These are phyloP conservation scores for Ctenochaetus hawaiiensis DNA, from an alignment of 2,797 vertebrate genomes.

Conservation along the genomic window DNA sequence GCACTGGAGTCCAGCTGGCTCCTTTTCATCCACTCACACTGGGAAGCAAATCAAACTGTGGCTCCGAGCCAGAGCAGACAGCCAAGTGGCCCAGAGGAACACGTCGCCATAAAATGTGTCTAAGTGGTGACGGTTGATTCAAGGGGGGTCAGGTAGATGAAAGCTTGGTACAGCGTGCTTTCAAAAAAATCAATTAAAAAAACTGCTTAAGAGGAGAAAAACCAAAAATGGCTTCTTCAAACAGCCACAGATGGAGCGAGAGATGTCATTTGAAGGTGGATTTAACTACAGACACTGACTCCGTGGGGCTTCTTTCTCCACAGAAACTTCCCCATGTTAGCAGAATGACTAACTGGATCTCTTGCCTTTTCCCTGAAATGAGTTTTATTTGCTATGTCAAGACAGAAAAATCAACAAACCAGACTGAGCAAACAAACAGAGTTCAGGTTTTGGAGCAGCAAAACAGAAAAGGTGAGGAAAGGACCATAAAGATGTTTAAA, in stretches of 20 bases:
- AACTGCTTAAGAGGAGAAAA: conserved; percentile 18
- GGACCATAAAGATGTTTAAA: not conserved
- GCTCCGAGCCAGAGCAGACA: conserved; percentile 9
- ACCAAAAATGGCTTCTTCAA: not conserved
- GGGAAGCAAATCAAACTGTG: conserved; percentile 32
- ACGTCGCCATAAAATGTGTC: not conserved
- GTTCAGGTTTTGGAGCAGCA: not conserved
- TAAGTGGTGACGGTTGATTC: not conserved
- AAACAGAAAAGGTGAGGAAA: not conserved
- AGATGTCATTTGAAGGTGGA: not conserved
- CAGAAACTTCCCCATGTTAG: not conserved
- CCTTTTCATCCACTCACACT: conserved; percentile 33
- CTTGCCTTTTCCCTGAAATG: not conserved
- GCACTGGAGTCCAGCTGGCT: conserved; percentile 20
- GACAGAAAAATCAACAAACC: not conserved
- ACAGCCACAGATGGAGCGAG: conserved; percentile 9
- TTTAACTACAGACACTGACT: not conserved
- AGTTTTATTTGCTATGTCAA: not conserved
- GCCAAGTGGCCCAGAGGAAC: not conserved
- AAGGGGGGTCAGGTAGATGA: not conserved
- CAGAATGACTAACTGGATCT: not conserved
- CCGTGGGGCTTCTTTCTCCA: not conserved
- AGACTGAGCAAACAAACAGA: conserved; percentile 7
- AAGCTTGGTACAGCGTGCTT: not conserved
- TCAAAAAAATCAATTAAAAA: not conserved